These are phyloP conservation scores for Indicator indicator DNA, from an alignment of 2,113 vertebrate species.

Conservation along the genomic window DNA sequence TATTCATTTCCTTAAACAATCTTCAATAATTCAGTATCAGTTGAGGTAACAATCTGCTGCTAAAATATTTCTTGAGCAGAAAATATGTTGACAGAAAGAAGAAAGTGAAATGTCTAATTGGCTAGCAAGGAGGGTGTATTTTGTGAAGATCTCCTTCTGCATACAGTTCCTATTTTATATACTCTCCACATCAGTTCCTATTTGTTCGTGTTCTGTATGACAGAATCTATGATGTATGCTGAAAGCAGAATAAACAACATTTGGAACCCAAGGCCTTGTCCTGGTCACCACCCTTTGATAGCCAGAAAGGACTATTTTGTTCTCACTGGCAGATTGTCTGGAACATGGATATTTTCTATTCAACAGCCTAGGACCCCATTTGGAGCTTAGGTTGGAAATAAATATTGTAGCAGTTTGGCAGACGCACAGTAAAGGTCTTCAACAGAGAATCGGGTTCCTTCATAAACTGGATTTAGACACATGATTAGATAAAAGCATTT, in stretches of 20 bases:
- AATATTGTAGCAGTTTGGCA: constrained; percentile 8
- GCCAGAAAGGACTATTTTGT: background rate
- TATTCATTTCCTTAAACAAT: background rate
- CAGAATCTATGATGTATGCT: background rate
- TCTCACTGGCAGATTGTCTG: background rate
- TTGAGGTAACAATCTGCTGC: background rate
- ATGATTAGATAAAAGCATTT: background rate
- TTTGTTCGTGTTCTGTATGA: background rate
- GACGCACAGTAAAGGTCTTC: background rate
- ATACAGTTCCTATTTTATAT: background rate
- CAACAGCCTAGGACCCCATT: background rate
- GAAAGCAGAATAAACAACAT: background rate
- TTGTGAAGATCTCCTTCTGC: background rate
- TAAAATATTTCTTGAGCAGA: background rate
- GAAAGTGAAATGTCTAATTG: background rate
- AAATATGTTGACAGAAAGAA: background rate
- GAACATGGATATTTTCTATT: background rate
- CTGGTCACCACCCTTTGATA: background rate
- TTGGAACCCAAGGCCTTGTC: background rate
- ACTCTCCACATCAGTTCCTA: background rate
- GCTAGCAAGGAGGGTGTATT: background rate
- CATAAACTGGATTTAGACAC: background rate
- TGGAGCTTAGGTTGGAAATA: constrained; percentile 16
- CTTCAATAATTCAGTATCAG: background rate
- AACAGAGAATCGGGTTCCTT: background rate